Evolutionary conservation across 2,888 invertebrate species (phyloP), one percentile per base, ranked within the genome.

Genomic region (Daptonema setosum): DNA sequence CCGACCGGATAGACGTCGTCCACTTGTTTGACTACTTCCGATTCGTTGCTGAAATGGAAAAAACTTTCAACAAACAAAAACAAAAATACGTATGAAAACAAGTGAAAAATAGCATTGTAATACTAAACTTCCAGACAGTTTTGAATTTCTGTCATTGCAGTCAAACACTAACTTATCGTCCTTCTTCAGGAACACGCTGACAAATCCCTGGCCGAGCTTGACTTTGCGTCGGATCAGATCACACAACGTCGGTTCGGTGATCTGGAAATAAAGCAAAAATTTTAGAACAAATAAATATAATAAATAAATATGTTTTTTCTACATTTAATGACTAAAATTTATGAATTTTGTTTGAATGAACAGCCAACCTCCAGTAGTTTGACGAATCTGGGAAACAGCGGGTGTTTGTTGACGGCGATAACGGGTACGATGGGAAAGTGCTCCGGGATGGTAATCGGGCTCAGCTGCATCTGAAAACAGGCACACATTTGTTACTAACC

Each of bases 381-480:
- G 64, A 95, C 90, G 73, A 97, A 97, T 64, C 87, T 80, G 25
- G 97, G 97, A 75, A 97, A 97, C 1, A 97, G 85, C 2, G 95
- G 93, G 76, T 91, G 87, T 63, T 90, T 80, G 67, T 79, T 83
- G 61, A 95, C 85, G 0, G 93, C 88, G 63, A 99, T 83, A 11
- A 95, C 81, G 2, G 97, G 97, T 25, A 97, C 82, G 70, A 85
- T 83, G 0, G 97, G 95, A 84, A 90, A 93, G 14, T 85, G 82
- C 71, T 93, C 93, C 0, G 95, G 95, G 29, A 97, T 85, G 22
- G 85, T 83, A 52, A 90, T 2, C 2, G 54, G 47, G 22, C 47
- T 47, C n/a, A 47, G 47, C 11, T 11, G 5, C 47, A 47, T 22
- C 47, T 47, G 47, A n/a, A 47, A 17, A n/a, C 5, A 47, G 5